Percentiles rank a stretch among this genome's conserved stretches.
Evolutionary conservation across 2,797 vertebrate species (phyloP).

Genomic region (Nannoperca obscura): DNA sequence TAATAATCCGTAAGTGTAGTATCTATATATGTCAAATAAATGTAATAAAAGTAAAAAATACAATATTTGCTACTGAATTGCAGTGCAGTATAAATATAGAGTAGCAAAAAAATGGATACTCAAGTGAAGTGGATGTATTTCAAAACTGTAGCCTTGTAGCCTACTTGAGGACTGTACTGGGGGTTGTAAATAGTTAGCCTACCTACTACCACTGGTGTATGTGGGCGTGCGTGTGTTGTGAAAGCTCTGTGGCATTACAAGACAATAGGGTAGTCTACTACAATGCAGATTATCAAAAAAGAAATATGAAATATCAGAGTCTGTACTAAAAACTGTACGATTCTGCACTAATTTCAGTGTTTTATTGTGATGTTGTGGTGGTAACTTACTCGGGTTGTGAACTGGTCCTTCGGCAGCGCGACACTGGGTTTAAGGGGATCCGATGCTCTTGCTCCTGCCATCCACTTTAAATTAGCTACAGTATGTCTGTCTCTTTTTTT

Average conservation of each 20-base stretch:
- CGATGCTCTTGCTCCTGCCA: constrained; percentile 24
- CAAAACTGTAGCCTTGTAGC: neutral
- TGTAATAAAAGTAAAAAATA: neutral
- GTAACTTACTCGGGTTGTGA: constrained; percentile 33
- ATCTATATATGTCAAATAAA: neutral
- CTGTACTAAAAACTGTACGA: too few species aligned
- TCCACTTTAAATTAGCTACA: constrained; percentile 3
- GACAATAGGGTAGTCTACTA: neutral
- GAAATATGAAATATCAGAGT: too few species aligned
- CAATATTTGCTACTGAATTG: neutral
- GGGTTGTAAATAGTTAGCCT: neutral
- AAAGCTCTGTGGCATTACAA: constrained; percentile 8
- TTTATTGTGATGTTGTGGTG: neutral
- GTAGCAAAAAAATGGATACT: neutral
- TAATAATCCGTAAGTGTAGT: neutral
- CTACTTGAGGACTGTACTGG: neutral
- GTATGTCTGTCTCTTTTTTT: constrained; percentile 16
- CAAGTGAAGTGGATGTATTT: neutral
- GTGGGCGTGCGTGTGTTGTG: neutral
- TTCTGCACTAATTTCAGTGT: neutral
- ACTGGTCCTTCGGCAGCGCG: constrained; percentile 29
- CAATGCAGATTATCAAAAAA: neutral
- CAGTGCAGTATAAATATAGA: neutral
- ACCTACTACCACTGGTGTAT: neutral
- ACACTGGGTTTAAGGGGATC: constrained; percentile 7